Evolutionary conservation across 2,797 vertebrate genomes (phyloP), one percentile per base, ranked within the genome.

Genomic region (Brachyalestes nurse): DNA sequence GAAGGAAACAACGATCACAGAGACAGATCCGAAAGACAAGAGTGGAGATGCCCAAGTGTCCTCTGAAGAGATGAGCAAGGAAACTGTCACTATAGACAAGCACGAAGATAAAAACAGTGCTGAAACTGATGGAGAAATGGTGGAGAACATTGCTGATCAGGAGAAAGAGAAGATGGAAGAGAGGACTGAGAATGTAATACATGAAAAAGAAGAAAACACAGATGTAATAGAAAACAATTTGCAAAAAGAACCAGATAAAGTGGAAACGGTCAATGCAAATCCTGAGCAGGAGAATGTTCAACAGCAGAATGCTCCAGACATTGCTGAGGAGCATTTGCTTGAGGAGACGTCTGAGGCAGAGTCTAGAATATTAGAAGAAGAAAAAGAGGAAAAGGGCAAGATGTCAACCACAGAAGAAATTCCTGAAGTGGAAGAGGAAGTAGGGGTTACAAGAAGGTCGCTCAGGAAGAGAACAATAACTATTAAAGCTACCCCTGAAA

Each of bases 381-480:
- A 61, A 78, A 38, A 5, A 4, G 53, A 61, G 53, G 49, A 42
- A 10, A 70, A 75, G 5, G n/a, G 8, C n/a, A 74, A 1, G 0
- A 4, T 23, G 5, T 75, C 16, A n/a, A 4, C 13, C 47, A 65
- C 55, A 66, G 53, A 83, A 70, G 75, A 28, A 83, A 73, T 47
- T 86, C 82, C 1, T 40, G 25, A 9, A 80, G 83, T 38, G 72
- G 66, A 21, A 83, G 45, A 64, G 80, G 40, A 67, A 8, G 45
- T 19, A 19, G 28, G 16, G 17, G 19, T 17, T 16, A 19, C 47
- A 58, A 76, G 76, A 38, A 64, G 75, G 87, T 13, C 42, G 5
- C 42, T 78, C 17, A 78, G 58, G 74, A 83, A 85, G 80, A 69
- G 78, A 80, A 47, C 23, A 23, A 21, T 61, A 75, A 82, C 70